Percentiles rank a stretch among this genome's conserved stretches.
Conservation (phyloP, 2,797 vertebrate genomes). For the Serranus cabrilla region DNA sequence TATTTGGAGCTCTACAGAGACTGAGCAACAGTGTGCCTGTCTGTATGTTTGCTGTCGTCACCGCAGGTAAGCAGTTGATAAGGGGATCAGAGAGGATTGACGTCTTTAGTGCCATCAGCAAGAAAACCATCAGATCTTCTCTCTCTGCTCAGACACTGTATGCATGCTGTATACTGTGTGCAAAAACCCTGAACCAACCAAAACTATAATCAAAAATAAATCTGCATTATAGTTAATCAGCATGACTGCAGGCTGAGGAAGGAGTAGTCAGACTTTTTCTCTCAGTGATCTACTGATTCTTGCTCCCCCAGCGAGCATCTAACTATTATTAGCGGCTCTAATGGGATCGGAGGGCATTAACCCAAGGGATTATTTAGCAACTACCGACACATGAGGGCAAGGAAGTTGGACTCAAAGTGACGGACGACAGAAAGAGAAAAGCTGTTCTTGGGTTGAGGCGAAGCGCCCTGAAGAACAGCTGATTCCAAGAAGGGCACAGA, state of each 20-base stretch:
- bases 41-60: conserved; percentile 79
- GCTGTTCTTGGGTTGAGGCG: conserved; percentile 65
- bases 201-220: neutral
- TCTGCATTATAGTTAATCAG: neutral
- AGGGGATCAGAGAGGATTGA: conserved; percentile 84
- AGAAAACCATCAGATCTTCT: conserved; percentile 46
- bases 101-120: conserved; percentile 57
- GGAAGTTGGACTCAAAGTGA: conserved; percentile 71
- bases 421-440: conserved; percentile 65
- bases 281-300: conserved; percentile 64
- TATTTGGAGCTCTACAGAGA: conserved; percentile 15
- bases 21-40: conserved; percentile 21
- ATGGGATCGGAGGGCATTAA: conserved; percentile 82
- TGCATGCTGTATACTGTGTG: neutral
- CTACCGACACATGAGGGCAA: conserved; percentile 75
- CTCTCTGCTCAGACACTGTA: neutral
- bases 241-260: neutral
- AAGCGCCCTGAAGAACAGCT: conserved; percentile 51
- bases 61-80: conserved; percentile 79
- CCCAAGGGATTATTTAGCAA: conserved; percentile 75
- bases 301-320: conserved; percentile 59
- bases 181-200: neutral
- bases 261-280: neutral
- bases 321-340: conserved; percentile 84
- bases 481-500: conserved; percentile 67